Evolutionary conservation across 2,888 invertebrate genomes (phyloP).

Genomic region (Gortyna flavago): DNA sequence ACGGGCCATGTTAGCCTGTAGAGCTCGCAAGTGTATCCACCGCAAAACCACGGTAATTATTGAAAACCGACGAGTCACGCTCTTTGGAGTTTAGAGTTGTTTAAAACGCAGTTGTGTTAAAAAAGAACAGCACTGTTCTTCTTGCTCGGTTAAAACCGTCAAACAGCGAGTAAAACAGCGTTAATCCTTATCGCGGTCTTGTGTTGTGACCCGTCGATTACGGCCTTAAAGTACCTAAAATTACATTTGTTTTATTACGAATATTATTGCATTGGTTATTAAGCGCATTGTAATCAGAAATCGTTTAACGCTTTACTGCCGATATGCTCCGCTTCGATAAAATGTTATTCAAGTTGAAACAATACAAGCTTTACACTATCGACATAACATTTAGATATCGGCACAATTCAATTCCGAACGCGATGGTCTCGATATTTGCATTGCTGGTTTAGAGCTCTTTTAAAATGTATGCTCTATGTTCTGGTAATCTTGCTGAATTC

Average conservation of each 20-base stretch:
- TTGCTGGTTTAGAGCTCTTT: conserved; percentile 11
- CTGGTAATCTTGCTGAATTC: conserved; percentile 14
- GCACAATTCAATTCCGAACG: conserved; percentile 31
- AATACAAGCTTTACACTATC: conserved; percentile 36
- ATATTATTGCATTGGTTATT: conserved; percentile 5
- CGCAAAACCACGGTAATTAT: background rate
- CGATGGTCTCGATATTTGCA: conserved; percentile 28
- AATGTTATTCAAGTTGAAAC: conserved; percentile 38
- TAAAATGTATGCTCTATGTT: conserved; percentile 3
- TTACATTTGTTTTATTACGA: background rate
- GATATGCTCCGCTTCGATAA: conserved; percentile 40
- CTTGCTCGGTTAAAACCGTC: background rate
- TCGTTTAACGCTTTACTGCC: conserved; percentile 14
- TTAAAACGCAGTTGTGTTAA: background rate
- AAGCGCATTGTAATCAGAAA: conserved; percentile 2
- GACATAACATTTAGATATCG: conserved; percentile 31
- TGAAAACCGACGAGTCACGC: background rate
- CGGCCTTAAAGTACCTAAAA: background rate
- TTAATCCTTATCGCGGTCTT: background rate
- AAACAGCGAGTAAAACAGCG: background rate
- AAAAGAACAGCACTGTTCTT: background rate
- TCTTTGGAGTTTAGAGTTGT: background rate
- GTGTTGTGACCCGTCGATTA: background rate
- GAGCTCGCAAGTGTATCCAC: background rate
- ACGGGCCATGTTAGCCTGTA: background rate